Evolutionary conservation across 2,888 invertebrate genomes (phyloP).

Genomic region (Apotomis turbidana): DNA sequence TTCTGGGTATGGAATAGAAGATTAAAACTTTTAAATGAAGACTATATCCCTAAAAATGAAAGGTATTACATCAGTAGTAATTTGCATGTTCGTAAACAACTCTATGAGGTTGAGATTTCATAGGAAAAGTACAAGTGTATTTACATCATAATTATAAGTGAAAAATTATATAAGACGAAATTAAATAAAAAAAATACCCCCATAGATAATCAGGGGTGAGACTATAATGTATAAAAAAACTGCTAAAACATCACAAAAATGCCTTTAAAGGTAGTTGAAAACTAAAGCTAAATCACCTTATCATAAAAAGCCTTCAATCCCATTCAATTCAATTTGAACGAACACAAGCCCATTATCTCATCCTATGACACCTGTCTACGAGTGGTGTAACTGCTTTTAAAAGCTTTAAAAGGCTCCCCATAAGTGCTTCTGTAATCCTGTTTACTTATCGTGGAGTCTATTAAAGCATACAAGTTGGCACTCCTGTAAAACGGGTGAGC

Average conservation of each 20-base stretch:
- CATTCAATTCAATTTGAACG: background rate
- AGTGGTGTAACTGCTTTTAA: conserved; percentile 8
- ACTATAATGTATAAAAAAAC: no score
- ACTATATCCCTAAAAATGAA: no score
- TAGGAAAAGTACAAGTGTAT: no score
- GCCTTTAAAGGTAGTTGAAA: background rate
- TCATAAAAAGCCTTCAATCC: background rate
- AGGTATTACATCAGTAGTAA: no score
- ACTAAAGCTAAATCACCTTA: background rate
- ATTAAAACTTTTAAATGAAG: no score
- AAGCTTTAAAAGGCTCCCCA: conserved; percentile 11
- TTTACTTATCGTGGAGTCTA: conserved; percentile 15
- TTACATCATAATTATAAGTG: no score
- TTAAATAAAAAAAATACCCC: no score
- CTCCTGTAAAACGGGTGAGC: background rate
- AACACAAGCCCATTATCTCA: background rate
- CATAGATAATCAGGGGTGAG: no score
- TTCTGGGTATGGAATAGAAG: no score
- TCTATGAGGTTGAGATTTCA: no score
- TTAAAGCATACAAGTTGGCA: conserved; percentile 19
- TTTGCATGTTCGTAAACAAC: no score
- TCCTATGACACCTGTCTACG: conserved; percentile 1
- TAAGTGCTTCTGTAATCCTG: conserved; percentile 3
- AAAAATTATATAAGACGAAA: no score
- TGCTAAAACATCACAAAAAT: background rate